Percentiles rank a stretch among this genome's conserved stretches.
Evolutionary conservation across 2,888 invertebrate species (phyloP).

Genomic region (Tetrapedia diversipes): DNA sequence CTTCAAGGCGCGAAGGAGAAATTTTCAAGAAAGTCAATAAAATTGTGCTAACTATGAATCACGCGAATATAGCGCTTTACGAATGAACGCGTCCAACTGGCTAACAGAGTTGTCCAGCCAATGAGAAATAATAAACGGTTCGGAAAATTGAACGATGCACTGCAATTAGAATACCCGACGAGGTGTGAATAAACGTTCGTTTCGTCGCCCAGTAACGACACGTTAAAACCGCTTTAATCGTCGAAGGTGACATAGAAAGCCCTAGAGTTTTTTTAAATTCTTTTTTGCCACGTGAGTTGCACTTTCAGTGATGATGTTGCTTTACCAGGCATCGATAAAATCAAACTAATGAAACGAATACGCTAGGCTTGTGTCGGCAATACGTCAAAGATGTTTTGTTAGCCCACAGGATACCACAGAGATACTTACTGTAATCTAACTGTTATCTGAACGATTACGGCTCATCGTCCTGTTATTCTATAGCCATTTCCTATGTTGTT

Average conservation of each 20-base stretch:
- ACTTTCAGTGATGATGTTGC: too few relatives aligned
- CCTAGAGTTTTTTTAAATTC: too few relatives aligned
- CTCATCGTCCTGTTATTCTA: slow-evolving; percentile 31
- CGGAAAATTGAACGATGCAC: slow-evolving; percentile 25
- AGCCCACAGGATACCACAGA: slow-evolving; percentile 23
- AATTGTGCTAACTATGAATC: slow-evolving; percentile 31
- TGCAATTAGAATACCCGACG: slow-evolving; percentile 19
- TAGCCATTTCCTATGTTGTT: not conserved
- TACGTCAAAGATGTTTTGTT: slow-evolving; percentile 26
- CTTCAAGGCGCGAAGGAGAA: slow-evolving; percentile 20
- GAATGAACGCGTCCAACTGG: slow-evolving; percentile 10
- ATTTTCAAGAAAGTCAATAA: slow-evolving; percentile 37
- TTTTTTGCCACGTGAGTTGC: not conserved
- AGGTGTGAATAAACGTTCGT: slow-evolving; percentile 10
- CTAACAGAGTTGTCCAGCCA: slow-evolving; percentile 13
- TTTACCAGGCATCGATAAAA: slow-evolving; percentile 2
- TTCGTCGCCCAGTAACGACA: not conserved
- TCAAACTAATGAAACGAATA: not conserved
- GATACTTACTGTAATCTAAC: slow-evolving; percentile 3
- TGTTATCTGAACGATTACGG: slow-evolving; percentile 7
- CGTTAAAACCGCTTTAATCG: not conserved
- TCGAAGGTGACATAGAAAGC: not conserved
- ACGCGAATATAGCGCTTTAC: slow-evolving; percentile 18
- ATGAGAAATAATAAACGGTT: slow-evolving; percentile 13
- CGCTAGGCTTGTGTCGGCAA: not conserved